Conservation (phyloP, 2,888 invertebrate genomes). For the Thyatira batis region DNA sequence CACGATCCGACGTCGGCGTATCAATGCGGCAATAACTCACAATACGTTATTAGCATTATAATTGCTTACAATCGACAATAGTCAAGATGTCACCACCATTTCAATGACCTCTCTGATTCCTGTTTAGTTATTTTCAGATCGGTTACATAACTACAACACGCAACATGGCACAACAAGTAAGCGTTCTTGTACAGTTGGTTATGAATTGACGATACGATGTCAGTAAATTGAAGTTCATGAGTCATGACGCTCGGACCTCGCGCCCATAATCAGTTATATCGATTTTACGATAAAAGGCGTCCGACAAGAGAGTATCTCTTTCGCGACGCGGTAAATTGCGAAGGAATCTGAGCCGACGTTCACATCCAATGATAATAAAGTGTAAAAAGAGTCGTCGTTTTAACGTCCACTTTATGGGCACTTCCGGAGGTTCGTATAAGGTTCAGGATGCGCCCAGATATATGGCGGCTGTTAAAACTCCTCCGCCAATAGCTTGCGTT, state of each 20-base stretch:
- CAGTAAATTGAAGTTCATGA: conserved; percentile 71
- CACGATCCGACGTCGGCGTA: conserved; percentile 58
- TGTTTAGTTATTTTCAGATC: not conserved
- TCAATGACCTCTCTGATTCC: not conserved
- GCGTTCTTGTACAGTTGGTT: conserved; percentile 22
- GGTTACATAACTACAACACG: not conserved
- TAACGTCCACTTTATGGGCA: conserved; percentile 79
- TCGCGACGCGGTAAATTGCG: conserved; percentile 67
- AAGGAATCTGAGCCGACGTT: conserved; percentile 78
- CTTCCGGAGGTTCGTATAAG: conserved; percentile 71
- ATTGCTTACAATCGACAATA: conserved; percentile 30
- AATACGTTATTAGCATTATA: conserved; percentile 76
- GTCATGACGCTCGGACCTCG: conserved; percentile 62
- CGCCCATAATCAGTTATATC: conserved; percentile 71
- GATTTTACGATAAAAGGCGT: conserved; percentile 74
- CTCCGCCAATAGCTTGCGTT: conserved; percentile 54
- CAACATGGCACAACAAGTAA: conserved; percentile 15
- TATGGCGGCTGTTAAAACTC: conserved; percentile 66
- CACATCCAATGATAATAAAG: conserved; percentile 82
- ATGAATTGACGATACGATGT: conserved; percentile 52
- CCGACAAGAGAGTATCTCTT: conserved; percentile 64
- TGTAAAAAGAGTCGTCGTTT: conserved; percentile 81
- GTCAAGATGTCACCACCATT: conserved; percentile 7
- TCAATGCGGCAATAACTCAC: conserved; percentile 69
- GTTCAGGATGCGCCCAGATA: conserved; percentile 68